Evolutionary conservation across 2,888 invertebrate genomes (phyloP).

Genomic region (Drosophila histrio): DNA sequence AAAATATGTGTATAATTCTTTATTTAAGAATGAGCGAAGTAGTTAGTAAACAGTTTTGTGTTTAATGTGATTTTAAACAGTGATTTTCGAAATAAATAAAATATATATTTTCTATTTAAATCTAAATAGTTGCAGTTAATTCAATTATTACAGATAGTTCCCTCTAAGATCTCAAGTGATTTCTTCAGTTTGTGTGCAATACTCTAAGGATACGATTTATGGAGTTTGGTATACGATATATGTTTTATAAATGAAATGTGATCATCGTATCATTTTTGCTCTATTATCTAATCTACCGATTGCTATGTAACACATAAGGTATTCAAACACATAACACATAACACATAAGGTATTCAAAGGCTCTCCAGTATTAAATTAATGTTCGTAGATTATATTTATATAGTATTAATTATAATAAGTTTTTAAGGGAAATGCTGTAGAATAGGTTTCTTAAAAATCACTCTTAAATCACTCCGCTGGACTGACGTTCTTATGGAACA

Average conservation of each 20-base stretch:
- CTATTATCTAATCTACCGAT: too few species aligned
- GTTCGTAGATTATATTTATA: neutral
- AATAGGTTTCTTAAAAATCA: too few species aligned
- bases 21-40: neutral
- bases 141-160: neutral
- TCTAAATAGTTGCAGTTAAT: neutral
- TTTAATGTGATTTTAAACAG: slow-evolving; percentile 51
- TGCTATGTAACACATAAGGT: too few species aligned
- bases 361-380: neutral
- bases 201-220: neutral
- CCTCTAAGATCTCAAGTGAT: neutral
- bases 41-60: slow-evolving; percentile 15
- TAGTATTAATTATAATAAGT: neutral
- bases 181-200: neutral
- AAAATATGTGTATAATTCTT: neutral
- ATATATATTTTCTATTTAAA: neutral
- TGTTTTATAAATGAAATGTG: too few species aligned
- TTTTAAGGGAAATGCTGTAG: neutral
- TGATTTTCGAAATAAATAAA: slow-evolving; percentile 48
- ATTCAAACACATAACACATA: too few species aligned
- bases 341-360: too few species aligned
- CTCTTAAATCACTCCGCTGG: neutral
- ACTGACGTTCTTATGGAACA: slow-evolving; percentile 45
- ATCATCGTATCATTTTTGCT: too few species aligned
- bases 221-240: neutral